Evolutionary conservation across 1,140 invertebrate genomes (phyloP), one percentile per base, ranked within the genome.

Genomic region (Oncopeltus fasciatus): DNA sequence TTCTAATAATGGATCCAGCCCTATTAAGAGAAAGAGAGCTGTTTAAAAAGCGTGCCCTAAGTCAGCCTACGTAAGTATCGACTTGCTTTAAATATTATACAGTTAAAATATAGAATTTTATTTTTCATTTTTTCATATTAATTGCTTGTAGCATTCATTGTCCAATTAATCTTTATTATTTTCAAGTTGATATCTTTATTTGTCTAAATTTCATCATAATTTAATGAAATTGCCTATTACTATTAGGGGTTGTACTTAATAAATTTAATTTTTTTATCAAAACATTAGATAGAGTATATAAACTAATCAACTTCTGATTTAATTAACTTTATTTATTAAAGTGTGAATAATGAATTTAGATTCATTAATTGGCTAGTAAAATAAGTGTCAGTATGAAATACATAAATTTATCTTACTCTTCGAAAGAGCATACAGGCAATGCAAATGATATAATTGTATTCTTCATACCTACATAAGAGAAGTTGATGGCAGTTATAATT

Each of bases 1-100:
- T n/a, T n/a, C n/a, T 63, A 64, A 81, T 65, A 61, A 96, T 97
- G 94, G 93, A 97, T 86, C 89, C 91, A 65, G 87, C 89, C 56
- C 75, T 97, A 31, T 73, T 95, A 49, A 82, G 84, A 69, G 92
- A 96, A 76, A 81, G 92, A 65, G 91, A 95, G 70, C 81, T 86
- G 51, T 97, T 97, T 71, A 90, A 94, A 72, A 92, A 90, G 71
- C 81, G 83, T 75, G 92, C 93, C 61, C 79, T 94, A 66, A 79
- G 85, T 29, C 92, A 86, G 59, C 92, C 93, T 63, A 84, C 84
- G 88, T 91, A 79, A 80, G 81, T 80, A 69, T 67, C 57, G 21
- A 57, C 61, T 47, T 26, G 24, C 58, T 65, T 53, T 33, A 60
- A 16, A 64, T 31, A 63, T 16, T 26, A 57, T 8, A 38, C 31